Base-by-base conservation (phyloP, 2,797 vertebrate genomes). In the Brachymystax lenok region DNA sequence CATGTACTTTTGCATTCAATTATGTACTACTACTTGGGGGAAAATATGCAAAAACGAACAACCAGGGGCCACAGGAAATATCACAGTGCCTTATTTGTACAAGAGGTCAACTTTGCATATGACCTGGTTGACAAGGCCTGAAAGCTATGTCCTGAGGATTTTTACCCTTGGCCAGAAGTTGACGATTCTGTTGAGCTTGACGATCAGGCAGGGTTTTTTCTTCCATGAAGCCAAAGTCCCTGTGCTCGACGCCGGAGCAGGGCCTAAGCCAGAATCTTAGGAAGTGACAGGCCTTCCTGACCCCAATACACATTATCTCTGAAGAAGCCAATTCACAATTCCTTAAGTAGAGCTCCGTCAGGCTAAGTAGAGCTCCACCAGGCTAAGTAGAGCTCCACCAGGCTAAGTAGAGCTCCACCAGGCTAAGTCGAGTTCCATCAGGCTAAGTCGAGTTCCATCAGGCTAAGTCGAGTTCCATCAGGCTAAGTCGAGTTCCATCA, bases 111-210 rank as follows among this genome's bases (percentile, higher is more conserved):
- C 54, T 5, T 59, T n/a, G 4, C 13, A n/a, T n/a, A 59, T 59
- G 54, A n/a, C 13, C 54, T 59, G 54, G 54, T 59, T 59, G 54
- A 56, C 52, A 19, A 56, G 54, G 1, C 5, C 2, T 13, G 35
- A 28, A 28, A 40, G 52, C 27, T 76, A 13, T 46, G 4, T 51
- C 2, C 16, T 13, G 46, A 56, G 30, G 28, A 59, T 30, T 14
- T 90, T 93, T 90, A 94, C 98, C 94, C 91, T 93, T 1, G 98
- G 98, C 82, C 87, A 93, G 90, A 95, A 99, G 91, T 96, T 97
- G 54, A 99, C 92, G 0, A 99, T 92, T 81, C 97, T 92, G 94
- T 99, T 99, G 75, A 99, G 95, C 91, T 99, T 99, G 21, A 98
- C 90, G 0, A 99, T 91, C 50, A 99, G 0, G 71, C 98, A 99